Evolutionary conservation across 2,888 invertebrate species (phyloP), one percentile per base, ranked within the genome.

Genomic region (Rhorus exstirpatorius): DNA sequence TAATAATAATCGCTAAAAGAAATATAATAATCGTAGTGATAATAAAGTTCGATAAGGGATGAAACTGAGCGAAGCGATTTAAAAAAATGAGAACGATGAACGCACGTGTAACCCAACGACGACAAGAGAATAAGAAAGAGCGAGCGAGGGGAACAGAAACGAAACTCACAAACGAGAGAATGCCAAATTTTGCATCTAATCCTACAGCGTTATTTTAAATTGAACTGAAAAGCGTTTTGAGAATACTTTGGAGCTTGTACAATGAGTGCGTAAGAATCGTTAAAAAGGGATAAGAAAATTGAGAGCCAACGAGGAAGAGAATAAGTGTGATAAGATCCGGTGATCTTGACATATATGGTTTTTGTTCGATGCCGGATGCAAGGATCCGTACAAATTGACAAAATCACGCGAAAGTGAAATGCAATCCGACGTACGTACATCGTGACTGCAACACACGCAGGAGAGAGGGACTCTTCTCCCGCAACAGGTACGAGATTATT

Each of bases 401-500:
- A 38, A 31, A 71, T 31, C 21, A 14, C 46, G 71, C 12, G 14
- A 61, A 61, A 72, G 51, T 46, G 31, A 4, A 4, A 17, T 17
- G 49, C 38, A 14, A 21, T 21, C n/a, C 24, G 10, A 26, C 17
- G 3, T 17, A 19, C 19, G 46, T 24, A 38, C 17, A 17, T 35
- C 31, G 19, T 53, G 46, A 61, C 51, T 19, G 63, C 38, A 31
- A 21, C 24, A 31, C 60, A 77, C 71, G 60, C 44, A 44, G 65
- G 38, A 19, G 70, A 63, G 35, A 38, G 44, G 68, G 44, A 71
- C 58, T 76, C 65, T 44, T 46, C 35, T 72, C 53, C 77, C 26
- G 81, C 81, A 81, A 81, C 81, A 81, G 77, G 81, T 81, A 77
- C 35, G 49, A 49, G 17, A 17, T 53, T 12, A 1, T 24, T 31